phyloP scores from a whole-genome alignment of 2,888 invertebrate species.

The Ypsolopha scabrella region DNA sequence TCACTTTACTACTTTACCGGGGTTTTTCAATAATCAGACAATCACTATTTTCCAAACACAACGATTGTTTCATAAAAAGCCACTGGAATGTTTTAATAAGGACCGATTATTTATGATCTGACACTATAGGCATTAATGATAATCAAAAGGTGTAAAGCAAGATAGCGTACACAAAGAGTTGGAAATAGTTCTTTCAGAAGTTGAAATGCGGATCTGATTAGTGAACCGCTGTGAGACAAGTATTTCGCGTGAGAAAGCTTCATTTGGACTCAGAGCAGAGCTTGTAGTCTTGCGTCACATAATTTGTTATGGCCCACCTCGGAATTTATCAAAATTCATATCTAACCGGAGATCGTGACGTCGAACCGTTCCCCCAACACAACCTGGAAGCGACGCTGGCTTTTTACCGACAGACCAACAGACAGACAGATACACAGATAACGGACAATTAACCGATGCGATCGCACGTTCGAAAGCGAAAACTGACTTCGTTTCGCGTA shows the following conservation, averaged over 20 bases:
- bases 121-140: too few relatives aligned
- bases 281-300: constrained; percentile 27
- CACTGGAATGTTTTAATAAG: too few relatives aligned
- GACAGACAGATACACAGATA: constrained; percentile 28
- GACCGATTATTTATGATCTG: too few relatives aligned
- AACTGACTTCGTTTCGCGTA: constrained; percentile 30
- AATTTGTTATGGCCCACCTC: constrained; percentile 15
- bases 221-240: constrained; percentile 4
- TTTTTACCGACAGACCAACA: constrained; percentile 30
- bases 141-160: too few relatives aligned
- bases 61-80: too few relatives aligned
- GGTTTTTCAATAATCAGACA: too few relatives aligned
- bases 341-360: background rate
- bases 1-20: too few relatives aligned
- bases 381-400: constrained; percentile 45
- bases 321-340: constrained; percentile 34
- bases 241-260: constrained; percentile 28
- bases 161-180: background rate
- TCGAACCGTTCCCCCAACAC: background rate
- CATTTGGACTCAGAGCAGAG: constrained; percentile 17
- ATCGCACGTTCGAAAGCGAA: constrained; percentile 46
- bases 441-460: constrained; percentile 40
- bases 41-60: too few relatives aligned
- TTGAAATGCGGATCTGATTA: background rate
- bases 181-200: background rate